Conservation (phyloP, 2,888 invertebrate species). For the Sycophila texana region DNA sequence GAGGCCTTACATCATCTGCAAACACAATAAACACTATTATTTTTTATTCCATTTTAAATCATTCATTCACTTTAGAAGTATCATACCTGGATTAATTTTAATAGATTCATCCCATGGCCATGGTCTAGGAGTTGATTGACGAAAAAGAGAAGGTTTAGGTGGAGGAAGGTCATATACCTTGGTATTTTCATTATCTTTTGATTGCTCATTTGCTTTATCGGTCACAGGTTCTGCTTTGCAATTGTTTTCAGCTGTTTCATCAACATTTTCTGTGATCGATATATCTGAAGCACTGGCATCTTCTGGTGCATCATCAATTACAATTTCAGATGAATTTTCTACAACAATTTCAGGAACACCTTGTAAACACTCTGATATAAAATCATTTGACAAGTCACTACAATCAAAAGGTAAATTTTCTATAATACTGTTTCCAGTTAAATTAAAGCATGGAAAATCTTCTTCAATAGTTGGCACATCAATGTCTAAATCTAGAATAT, state of each 20-base stretch:
- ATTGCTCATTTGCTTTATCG: conserved; percentile 7
- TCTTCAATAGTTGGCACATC: conserved; percentile 44
- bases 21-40: conserved; percentile 14
- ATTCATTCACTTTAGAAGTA: conserved; percentile 7
- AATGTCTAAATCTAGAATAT: conserved; percentile 50
- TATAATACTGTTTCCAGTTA: conserved; percentile 13
- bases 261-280: conserved; percentile 1
- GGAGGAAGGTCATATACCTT: conserved; percentile 62
- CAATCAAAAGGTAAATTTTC: conserved; percentile 43
- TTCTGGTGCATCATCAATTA: conserved; percentile 1
- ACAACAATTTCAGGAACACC: neutral
- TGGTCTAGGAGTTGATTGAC: conserved; percentile 68
- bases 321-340: neutral
- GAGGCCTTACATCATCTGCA: conserved; percentile 64
- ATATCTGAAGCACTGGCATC: conserved; percentile 25
- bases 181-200: conserved; percentile 58
- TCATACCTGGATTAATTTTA: conserved; percentile 47
- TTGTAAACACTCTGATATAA: conserved; percentile 36
- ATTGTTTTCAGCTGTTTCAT: conserved; percentile 16
- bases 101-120: conserved; percentile 75
- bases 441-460: conserved; percentile 51
- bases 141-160: conserved; percentile 70
- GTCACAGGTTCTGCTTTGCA: conserved; percentile 10
- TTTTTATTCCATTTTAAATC: conserved; percentile 1
- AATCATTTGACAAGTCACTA: conserved; percentile 32